A percentile compares a stretch with the other conserved stretches of the same genome.
These are phyloP conservation scores for Ostrea denselamellosa DNA, from an alignment of 1,140 invertebrate genomes.

Conservation along the genomic window DNA sequence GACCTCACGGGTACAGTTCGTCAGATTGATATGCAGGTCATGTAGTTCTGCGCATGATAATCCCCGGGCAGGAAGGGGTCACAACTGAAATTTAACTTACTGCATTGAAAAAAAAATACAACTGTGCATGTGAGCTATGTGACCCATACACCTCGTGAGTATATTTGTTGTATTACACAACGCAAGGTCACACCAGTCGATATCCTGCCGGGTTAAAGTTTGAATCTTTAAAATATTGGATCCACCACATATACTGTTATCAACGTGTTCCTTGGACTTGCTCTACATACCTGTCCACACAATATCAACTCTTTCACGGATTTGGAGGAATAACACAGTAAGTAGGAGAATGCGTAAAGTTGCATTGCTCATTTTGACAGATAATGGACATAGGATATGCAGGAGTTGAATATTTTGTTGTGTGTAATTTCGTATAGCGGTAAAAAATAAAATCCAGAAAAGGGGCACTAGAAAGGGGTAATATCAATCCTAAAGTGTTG, in stretches of 20 bases:
- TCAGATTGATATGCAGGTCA: too few species aligned
- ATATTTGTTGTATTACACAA: too few species aligned
- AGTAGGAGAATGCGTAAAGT: background rate
- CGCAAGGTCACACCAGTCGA: too few species aligned
- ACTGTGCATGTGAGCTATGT: too few species aligned
- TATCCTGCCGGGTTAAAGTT: too few species aligned
- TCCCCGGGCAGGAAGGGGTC: too few species aligned
- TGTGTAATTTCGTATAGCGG: background rate
- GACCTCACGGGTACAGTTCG: too few species aligned
- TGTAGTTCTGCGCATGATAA: too few species aligned
- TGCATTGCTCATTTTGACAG: background rate
- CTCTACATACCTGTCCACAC: background rate
- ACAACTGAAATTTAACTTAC: too few species aligned
- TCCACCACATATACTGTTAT: background rate
- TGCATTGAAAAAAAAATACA: too few species aligned
- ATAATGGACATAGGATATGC: background rate
- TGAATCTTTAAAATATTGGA: background rate
- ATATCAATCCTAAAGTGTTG: background rate
- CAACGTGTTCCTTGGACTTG: conserved; percentile 18
- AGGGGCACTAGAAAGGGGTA: background rate
- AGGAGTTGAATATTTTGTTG: background rate
- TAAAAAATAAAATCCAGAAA: background rate
- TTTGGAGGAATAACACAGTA: background rate
- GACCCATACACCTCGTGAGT: too few species aligned
- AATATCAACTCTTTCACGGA: background rate